Evolutionary conservation across 2,888 invertebrate genomes (phyloP).

Genomic region (Thalpophila matura): DNA sequence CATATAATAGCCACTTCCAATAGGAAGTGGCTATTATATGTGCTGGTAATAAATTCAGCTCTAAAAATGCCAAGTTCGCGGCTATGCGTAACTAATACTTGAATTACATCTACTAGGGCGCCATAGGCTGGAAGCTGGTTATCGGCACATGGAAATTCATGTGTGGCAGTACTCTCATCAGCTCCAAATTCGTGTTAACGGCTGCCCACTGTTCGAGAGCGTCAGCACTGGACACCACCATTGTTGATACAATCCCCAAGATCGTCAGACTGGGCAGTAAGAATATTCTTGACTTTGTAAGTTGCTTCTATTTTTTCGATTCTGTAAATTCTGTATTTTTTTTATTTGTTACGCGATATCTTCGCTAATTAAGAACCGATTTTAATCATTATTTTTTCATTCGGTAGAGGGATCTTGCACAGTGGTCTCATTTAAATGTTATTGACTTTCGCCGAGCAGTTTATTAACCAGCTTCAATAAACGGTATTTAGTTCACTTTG

Average conservation of each 20-base stretch:
- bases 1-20: too few relatives aligned
- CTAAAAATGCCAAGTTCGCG: background rate
- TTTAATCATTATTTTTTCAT: too few relatives aligned
- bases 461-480: too few relatives aligned
- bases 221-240: conserved; percentile 57
- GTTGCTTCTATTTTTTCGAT: conserved; percentile 12
- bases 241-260: conserved; percentile 70
- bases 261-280: conserved; percentile 74
- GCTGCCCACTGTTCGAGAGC: conserved; percentile 92
- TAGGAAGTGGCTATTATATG: too few relatives aligned
- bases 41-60: too few relatives aligned
- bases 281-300: conserved; percentile 60
- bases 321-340: background rate
- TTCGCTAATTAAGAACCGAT: too few relatives aligned
- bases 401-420: too few relatives aligned
- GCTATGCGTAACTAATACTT: background rate
- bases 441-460: too few relatives aligned
- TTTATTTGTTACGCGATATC: background rate
- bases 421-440: too few relatives aligned
- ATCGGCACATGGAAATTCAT: conserved; percentile 74
- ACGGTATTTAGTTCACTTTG: too few relatives aligned
- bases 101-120: conserved; percentile 68
- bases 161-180: conserved; percentile 93
- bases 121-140: conserved; percentile 76
- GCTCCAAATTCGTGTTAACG: conserved; percentile 91